These are phyloP conservation scores for Solea solea DNA, from an alignment of 2,113 vertebrate species.

Conservation along the genomic window DNA sequence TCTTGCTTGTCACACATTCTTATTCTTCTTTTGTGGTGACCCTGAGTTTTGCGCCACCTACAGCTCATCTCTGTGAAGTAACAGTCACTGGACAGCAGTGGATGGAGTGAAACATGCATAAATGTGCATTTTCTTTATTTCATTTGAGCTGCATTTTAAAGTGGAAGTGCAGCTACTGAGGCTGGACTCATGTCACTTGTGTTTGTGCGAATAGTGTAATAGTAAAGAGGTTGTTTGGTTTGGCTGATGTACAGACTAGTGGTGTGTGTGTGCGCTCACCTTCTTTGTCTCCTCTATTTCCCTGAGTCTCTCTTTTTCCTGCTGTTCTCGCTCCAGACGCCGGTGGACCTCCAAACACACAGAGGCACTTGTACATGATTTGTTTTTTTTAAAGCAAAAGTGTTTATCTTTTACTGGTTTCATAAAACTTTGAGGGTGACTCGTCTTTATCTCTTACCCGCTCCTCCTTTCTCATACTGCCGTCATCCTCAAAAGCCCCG, in stretches of 20 bases:
- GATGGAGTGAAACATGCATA: too few relatives aligned
- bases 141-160: too few relatives aligned
- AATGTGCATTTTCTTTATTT: too few relatives aligned
- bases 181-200: constrained; percentile 9
- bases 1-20: too few relatives aligned
- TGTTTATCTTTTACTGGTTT: too few relatives aligned
- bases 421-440: background rate
- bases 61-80: too few relatives aligned
- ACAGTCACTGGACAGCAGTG: too few relatives aligned
- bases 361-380: background rate
- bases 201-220: background rate
- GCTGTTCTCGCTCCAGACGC: constrained; percentile 58
- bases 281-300: constrained; percentile 71
- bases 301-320: constrained; percentile 64
- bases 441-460: constrained; percentile 57
- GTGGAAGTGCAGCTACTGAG: too few relatives aligned
- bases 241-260: background rate
- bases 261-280: constrained; percentile 53
- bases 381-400: background rate
- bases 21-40: too few relatives aligned
- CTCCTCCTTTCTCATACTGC: constrained; percentile 46
- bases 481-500: constrained; percentile 16
- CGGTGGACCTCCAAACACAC: constrained; percentile 52
- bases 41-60: too few relatives aligned
- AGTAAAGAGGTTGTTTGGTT: too few relatives aligned